Evolutionary conservation across 2,888 invertebrate species (phyloP).

Genomic region (Synergus gifuensis): DNA sequence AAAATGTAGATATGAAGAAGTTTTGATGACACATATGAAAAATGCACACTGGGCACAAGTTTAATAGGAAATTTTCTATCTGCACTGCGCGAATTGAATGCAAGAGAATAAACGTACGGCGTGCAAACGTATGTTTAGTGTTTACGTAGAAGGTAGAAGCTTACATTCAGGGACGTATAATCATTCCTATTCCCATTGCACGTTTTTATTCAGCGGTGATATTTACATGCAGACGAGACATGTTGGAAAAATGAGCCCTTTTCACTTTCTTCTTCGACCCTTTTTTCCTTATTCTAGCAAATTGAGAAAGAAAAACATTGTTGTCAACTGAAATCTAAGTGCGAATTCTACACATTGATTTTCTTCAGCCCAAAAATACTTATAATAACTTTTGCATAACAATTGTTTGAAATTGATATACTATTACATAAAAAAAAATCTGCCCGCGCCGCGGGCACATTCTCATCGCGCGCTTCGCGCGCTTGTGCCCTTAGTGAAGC

Average conservation of each 20-base stretch:
- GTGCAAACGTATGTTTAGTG: slow-evolving; percentile 12
- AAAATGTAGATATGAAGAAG: background rate
- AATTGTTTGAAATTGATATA: no score
- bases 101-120: slow-evolving; percentile 3
- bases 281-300: background rate
- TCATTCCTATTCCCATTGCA: slow-evolving; percentile 27
- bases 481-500: no score
- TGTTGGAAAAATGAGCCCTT: slow-evolving; percentile 33
- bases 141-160: background rate
- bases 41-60: background rate
- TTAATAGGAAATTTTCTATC: slow-evolving; percentile 16
- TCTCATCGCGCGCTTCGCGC: no score
- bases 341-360: background rate
- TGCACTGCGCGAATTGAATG: slow-evolving; percentile 6
- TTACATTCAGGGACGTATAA: slow-evolving; percentile 18
- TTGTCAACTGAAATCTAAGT: background rate
- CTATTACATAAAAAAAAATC: no score
- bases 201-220: slow-evolving; percentile 32
- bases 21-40: background rate
- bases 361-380: background rate
- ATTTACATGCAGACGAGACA: slow-evolving; percentile 13
- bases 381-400: background rate
- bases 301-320: background rate
- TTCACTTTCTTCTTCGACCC: slow-evolving; percentile 4
- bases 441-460: no score